A percentile compares a stretch with the other conserved stretches of the same genome.
phyloP scores from a whole-genome alignment of 2,797 vertebrate species.

The Huso huso region DNA sequence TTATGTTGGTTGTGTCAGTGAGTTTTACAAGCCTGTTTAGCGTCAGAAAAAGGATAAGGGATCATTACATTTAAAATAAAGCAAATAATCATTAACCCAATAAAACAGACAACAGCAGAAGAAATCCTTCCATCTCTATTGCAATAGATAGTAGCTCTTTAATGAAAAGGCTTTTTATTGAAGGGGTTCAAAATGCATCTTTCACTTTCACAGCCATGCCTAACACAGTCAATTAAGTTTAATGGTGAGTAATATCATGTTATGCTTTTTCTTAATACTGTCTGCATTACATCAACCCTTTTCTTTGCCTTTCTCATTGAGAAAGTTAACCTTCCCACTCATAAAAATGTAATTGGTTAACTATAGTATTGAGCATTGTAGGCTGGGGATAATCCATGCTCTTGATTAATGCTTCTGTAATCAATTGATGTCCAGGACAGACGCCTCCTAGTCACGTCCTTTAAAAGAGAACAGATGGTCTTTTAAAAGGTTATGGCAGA shows the following conservation, averaged over 20 bases:
- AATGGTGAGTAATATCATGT: slow-evolving; percentile 59
- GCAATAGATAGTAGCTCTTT: slow-evolving; percentile 17
- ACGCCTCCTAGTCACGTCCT: slow-evolving; percentile 78
- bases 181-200: slow-evolving; percentile 44
- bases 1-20: slow-evolving; percentile 14
- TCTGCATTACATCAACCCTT: slow-evolving; percentile 25
- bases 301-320: slow-evolving; percentile 34
- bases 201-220: slow-evolving; percentile 40
- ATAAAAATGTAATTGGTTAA: slow-evolving; percentile 74
- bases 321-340: slow-evolving; percentile 65
- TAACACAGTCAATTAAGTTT: slow-evolving; percentile 66
- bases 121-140: slow-evolving; percentile 18
- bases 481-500: slow-evolving; percentile 81
- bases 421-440: slow-evolving; percentile 86
- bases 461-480: slow-evolving; percentile 88
- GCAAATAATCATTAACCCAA: slow-evolving; percentile 54
- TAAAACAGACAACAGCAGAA: slow-evolving; percentile 45
- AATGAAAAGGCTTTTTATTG: slow-evolving; percentile 46
- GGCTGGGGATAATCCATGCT: slow-evolving; percentile 79
- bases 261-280: slow-evolving; percentile 42
- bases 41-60: slow-evolving; percentile 48
- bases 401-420: slow-evolving; percentile 94
- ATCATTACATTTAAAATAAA: slow-evolving; percentile 55
- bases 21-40: slow-evolving; percentile 47
- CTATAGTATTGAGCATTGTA: slow-evolving; percentile 56